Evolutionary conservation across 2,888 invertebrate genomes (phyloP).

Genomic region (Oscheius sp.): DNA sequence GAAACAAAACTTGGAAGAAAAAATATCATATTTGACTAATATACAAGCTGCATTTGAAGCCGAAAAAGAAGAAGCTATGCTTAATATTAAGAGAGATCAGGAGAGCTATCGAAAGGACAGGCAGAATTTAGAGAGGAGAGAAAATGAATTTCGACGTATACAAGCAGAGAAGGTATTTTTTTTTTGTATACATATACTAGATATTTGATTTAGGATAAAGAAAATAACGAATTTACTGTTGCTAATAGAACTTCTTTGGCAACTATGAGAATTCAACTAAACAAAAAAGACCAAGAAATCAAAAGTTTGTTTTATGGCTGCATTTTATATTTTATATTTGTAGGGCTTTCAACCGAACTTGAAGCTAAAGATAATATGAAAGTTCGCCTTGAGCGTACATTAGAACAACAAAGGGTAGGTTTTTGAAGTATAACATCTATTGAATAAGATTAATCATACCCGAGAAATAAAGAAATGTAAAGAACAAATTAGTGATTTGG

Average conservation of each 20-base stretch:
- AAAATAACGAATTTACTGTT: background rate
- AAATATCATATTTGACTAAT: background rate
- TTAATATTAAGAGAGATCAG: background rate
- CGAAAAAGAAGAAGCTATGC: background rate
- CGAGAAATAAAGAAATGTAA: background rate
- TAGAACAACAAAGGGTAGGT: background rate
- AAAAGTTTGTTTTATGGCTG: background rate
- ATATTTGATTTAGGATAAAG: background rate
- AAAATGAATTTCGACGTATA: background rate
- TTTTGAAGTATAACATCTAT: background rate
- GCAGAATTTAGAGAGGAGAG: background rate
- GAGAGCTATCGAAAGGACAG: background rate
- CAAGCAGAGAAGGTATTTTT: background rate
- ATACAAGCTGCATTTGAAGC: background rate
- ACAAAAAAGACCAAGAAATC: background rate
- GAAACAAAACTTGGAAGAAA: background rate
- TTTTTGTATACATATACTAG: background rate
- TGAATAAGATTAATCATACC: background rate
- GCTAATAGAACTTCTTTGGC: background rate
- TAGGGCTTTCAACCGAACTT: background rate
- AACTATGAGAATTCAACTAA: background rate
- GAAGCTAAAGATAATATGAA: background rate
- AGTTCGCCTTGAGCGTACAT: background rate
- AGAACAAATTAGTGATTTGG: background rate
- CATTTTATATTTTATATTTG: too few species aligned